Percentiles rank a stretch among this genome's conserved stretches.
These are phyloP conservation scores for Thinocorus orbignyianus DNA, from an alignment of 2,113 vertebrate species.

Conservation along the genomic window DNA sequence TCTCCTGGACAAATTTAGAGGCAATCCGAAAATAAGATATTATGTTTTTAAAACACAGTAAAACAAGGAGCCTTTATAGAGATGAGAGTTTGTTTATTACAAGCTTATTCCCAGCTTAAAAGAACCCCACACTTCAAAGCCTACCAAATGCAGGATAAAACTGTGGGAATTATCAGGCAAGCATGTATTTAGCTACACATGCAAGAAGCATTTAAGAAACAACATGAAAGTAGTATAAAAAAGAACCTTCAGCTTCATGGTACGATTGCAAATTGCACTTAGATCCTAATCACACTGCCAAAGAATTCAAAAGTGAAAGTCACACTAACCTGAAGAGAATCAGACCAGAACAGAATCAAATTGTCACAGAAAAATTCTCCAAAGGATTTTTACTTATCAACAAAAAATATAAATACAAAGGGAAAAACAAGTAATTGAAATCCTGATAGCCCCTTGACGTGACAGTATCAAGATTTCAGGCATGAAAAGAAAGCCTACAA, in stretches of 20 bases:
- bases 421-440: not conserved
- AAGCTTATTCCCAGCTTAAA: not conserved
- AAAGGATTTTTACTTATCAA: not conserved
- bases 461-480: not conserved
- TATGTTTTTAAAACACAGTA: not conserved
- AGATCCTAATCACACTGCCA: not conserved
- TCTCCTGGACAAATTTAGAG: not conserved
- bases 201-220: not conserved
- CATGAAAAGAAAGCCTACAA: not conserved
- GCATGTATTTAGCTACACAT: not conserved
- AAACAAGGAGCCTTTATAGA: not conserved
- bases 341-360: not conserved
- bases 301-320: not conserved
- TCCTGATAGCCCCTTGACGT: not conserved
- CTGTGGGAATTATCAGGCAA: not conserved
- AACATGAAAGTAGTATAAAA: fast-evolving
- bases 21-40: not conserved
- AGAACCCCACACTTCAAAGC: not conserved
- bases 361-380: not conserved
- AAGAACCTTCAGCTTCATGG: not conserved
- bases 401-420: not conserved
- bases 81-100: not conserved
- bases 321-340: not conserved
- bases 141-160: not conserved
- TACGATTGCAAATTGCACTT: not conserved